Evolutionary conservation across 2,888 invertebrate species (phyloP).

Genomic region (Eutolmus rufibarbis): DNA sequence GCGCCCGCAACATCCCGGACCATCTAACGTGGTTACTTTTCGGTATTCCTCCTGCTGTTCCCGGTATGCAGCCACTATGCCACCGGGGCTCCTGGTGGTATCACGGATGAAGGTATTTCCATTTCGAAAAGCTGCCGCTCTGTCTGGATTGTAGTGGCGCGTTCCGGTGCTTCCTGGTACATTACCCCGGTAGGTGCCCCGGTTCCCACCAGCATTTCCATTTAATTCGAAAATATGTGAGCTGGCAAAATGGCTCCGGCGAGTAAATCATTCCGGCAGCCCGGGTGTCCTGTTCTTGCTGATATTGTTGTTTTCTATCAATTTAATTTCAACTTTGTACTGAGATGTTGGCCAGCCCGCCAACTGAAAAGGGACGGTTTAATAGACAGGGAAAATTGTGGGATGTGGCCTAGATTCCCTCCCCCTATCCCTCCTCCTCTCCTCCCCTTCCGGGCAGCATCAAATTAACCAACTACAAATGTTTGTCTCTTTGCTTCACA

Average conservation of each 20-base stretch:
- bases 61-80: neutral
- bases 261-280: slow-evolving; percentile 20
- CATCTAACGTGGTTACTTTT: slow-evolving; percentile 11
- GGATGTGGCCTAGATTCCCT: neutral
- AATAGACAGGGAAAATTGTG: neutral
- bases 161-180: neutral
- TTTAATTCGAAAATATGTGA: slow-evolving; percentile 40
- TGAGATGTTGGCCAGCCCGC: neutral
- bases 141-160: slow-evolving; percentile 15
- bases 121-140: slow-evolving; percentile 4
- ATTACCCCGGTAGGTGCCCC: neutral
- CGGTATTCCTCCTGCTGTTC: neutral
- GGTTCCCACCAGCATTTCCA: slow-evolving; percentile 15
- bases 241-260: slow-evolving; percentile 25
- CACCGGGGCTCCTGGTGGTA: neutral
- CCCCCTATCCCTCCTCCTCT: too few species aligned
- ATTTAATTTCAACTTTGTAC: slow-evolving; percentile 20
- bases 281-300: slow-evolving; percentile 1
- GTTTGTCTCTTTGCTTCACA: neutral
- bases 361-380: neutral
- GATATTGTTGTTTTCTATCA: slow-evolving; percentile 12
- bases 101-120: slow-evolving; percentile 35
- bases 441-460: neutral
- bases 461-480: neutral
- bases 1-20: neutral